Evolutionary conservation across 2,797 vertebrate genomes (phyloP).

Genomic region (Simalia tracyae): DNA sequence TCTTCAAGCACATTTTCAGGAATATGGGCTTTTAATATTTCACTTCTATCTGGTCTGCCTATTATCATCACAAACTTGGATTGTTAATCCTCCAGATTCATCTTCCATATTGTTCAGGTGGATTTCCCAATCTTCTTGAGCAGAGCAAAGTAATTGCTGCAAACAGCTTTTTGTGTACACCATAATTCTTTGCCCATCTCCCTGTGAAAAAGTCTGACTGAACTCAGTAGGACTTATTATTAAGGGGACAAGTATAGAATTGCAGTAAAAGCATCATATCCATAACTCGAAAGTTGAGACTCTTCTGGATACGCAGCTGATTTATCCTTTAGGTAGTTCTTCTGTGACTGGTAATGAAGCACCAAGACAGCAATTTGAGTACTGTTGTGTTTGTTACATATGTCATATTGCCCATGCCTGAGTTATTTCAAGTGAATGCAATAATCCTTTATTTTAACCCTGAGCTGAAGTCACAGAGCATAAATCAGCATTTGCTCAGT

Average conservation of each 20-base stretch:
- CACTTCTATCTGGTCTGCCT: neutral
- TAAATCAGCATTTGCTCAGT: slow-evolving; percentile 48
- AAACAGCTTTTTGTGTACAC: slow-evolving; percentile 15
- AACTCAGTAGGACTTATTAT: neutral
- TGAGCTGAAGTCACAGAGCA: slow-evolving; percentile 25
- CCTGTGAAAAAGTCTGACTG: neutral
- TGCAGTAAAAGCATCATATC: slow-evolving; percentile 3
- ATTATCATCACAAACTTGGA: neutral
- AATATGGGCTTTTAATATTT: neutral
- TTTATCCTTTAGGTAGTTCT: neutral
- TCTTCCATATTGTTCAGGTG: neutral
- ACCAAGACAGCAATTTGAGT: neutral
- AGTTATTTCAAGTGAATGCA: slow-evolving; percentile 37
- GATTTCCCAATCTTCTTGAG: neutral
- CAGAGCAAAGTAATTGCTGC: slow-evolving; percentile 16
- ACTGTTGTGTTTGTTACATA: slow-evolving; percentile 4
- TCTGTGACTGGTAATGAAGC: slow-evolving; percentile 26
- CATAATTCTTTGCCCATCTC: neutral
- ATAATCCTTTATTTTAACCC: slow-evolving; percentile 51
- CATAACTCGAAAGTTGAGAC: slow-evolving; percentile 26
- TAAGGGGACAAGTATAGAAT: neutral
- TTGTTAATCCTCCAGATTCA: neutral
- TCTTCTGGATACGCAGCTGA: neutral
- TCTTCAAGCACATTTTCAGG: neutral
- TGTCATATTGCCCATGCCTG: slow-evolving; percentile 19